Conservation (phyloP, 2,113 vertebrate species). For the Megaceryle maxima region DNA sequence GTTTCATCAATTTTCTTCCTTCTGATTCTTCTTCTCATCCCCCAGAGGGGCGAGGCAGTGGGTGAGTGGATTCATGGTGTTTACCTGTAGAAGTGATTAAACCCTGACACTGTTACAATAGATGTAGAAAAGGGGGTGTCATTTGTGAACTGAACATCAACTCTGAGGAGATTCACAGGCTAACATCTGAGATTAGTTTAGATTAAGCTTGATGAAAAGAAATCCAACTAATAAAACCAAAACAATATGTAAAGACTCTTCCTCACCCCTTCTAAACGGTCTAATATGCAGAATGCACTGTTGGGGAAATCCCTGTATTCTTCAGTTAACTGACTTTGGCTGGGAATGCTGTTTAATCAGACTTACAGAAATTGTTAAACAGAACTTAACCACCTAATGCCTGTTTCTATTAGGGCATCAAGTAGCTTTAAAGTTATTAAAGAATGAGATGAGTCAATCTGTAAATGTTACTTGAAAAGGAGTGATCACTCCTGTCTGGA, state of each 20-base stretch:
- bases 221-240: background rate
- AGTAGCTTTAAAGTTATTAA: background rate
- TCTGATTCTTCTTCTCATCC: no score
- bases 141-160: background rate
- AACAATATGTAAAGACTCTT: background rate
- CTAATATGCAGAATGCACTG: background rate
- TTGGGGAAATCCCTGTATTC: background rate
- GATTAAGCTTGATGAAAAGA: background rate
- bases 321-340: background rate
- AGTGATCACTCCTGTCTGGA: background rate
- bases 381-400: background rate
- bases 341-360: background rate
- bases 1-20: no score
- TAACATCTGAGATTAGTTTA: background rate
- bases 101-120: background rate
- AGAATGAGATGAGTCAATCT: background rate
- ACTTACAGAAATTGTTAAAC: background rate
- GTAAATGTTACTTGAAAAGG: conserved; percentile 7
- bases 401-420: background rate
- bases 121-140: background rate
- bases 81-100: no score
- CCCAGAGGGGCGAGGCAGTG: no score
- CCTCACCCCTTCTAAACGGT: background rate
- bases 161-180: background rate
- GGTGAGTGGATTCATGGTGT: no score